Percentiles rank a stretch among this genome's conserved stretches.
phyloP scores from a whole-genome alignment of 2,888 invertebrate species.

The Tolmerus cingulatus region DNA sequence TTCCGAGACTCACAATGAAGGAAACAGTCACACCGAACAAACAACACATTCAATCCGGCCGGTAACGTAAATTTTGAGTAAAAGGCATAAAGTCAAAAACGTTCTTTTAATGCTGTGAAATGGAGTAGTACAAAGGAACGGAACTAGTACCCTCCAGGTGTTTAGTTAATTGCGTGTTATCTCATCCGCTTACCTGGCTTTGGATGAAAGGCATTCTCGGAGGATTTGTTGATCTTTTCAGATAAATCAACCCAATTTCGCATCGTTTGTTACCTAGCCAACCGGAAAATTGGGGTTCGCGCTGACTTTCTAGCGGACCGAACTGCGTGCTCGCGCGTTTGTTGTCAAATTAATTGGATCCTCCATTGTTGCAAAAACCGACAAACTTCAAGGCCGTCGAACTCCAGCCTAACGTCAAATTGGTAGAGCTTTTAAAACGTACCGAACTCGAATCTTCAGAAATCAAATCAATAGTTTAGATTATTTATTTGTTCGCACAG shows the following conservation, averaged over 20 bases:
- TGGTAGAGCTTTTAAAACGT: neutral
- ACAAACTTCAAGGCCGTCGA: neutral
- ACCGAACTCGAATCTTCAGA: too few species aligned
- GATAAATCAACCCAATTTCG: neutral
- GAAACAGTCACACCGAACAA: slow-evolving; percentile 7
- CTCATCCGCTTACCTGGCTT: slow-evolving; percentile 32
- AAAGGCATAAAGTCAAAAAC: slow-evolving; percentile 37
- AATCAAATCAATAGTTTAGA: too few species aligned
- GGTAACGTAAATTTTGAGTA: neutral
- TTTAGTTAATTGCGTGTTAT: slow-evolving; percentile 37
- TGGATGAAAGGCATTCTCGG: neutral
- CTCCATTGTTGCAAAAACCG: neutral
- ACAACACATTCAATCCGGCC: neutral
- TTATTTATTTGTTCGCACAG: too few species aligned
- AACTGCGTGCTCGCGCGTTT: neutral
- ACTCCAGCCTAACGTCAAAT: neutral
- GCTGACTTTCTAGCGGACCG: neutral
- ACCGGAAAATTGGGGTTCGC: slow-evolving; percentile 14
- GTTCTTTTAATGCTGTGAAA: slow-evolving; percentile 31
- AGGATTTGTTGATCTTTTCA: slow-evolving; percentile 27
- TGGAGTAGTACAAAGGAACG: slow-evolving; percentile 25
- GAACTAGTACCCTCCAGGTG: slow-evolving; percentile 36
- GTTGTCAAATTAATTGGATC: neutral
- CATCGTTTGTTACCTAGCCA: neutral
- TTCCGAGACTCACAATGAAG: slow-evolving; percentile 23